These are phyloP conservation scores for Hydra vulgaris DNA, from an alignment of 30 jellyfish, hydroid and myxozoan genomes.

Conservation along the genomic window DNA sequence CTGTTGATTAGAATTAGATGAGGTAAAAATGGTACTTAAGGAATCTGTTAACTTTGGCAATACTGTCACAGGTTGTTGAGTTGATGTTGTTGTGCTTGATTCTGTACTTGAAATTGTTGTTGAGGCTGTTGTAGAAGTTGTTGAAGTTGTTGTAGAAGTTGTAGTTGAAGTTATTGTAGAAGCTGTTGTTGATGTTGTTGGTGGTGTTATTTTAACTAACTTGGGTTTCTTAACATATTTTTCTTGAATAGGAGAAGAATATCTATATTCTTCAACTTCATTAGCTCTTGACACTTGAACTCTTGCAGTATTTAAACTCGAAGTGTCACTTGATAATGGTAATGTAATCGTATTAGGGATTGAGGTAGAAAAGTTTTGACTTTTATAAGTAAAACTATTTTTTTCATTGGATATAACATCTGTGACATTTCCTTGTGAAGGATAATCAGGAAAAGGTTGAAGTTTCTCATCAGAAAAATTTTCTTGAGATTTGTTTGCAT, in stretches of 20 bases:
- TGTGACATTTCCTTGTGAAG: background rate
- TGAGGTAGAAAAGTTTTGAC: background rate
- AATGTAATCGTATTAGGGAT: background rate
- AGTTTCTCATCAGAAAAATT: background rate
- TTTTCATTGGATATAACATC: background rate
- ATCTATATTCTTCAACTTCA: background rate
- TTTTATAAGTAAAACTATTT: background rate
- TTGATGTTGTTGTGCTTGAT: conserved; percentile 7
- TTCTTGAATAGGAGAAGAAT: background rate
- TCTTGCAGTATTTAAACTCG: background rate
- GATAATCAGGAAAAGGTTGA: background rate
- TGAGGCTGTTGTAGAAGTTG: background rate
- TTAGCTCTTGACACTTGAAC: background rate
- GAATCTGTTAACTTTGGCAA: background rate
- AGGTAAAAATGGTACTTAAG: background rate
- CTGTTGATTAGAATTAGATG: background rate
- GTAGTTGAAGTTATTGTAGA: background rate
- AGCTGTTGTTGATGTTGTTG: background rate
- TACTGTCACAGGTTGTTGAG: background rate
- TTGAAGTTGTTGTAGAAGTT: background rate
- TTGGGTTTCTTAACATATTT: background rate
- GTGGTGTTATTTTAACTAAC: background rate
- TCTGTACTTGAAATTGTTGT: background rate
- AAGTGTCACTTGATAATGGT: background rate
- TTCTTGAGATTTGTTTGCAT: background rate